Evolutionary conservation across 1,140 invertebrate genomes (phyloP).

Genomic region (Eciton burchellii): DNA sequence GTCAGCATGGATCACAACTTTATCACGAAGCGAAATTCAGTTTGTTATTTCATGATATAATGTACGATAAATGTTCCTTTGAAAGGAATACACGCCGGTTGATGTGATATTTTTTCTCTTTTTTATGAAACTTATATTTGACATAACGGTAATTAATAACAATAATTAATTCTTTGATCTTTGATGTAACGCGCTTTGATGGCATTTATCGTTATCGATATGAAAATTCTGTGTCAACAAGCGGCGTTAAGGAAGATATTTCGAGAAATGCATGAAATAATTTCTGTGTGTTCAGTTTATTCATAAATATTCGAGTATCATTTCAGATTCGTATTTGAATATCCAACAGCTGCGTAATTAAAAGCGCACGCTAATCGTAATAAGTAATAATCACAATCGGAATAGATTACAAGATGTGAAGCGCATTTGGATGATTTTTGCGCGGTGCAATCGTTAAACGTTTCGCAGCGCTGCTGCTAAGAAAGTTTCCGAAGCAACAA

Average conservation of each 20-base stretch:
- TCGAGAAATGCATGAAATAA: slow-evolving; percentile 7
- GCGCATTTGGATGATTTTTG: not conserved
- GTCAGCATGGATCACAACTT: not conserved
- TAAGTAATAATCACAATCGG: too few relatives aligned
- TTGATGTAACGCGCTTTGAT: too few relatives aligned
- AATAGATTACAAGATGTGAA: not conserved
- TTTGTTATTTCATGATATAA: not conserved
- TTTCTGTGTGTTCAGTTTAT: slow-evolving; percentile 1
- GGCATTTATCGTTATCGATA: too few relatives aligned
- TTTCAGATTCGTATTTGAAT: not conserved
- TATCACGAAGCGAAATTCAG: not conserved
- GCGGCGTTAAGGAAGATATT: not conserved
- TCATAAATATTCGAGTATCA: slow-evolving; percentile 6
- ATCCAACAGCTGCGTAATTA: slow-evolving; percentile 1
- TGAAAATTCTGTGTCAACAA: too few relatives aligned
- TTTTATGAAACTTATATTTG: too few relatives aligned
- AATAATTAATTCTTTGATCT: too few relatives aligned
- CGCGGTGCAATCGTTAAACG: slow-evolving; percentile 57
- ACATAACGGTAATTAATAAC: too few relatives aligned
- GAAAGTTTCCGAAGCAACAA: slow-evolving; percentile 71
- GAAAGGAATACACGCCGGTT: too few relatives aligned
- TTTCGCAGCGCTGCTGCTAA: slow-evolving; percentile 59
- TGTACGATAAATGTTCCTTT: too few relatives aligned
- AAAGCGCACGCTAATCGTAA: too few relatives aligned
- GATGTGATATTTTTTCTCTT: too few relatives aligned